A percentile compares a stretch with the other conserved stretches of the same genome.
These are phyloP conservation scores for Tautogolabrus adspersus DNA, from an alignment of 2,113 vertebrate genomes.

Conservation along the genomic window DNA sequence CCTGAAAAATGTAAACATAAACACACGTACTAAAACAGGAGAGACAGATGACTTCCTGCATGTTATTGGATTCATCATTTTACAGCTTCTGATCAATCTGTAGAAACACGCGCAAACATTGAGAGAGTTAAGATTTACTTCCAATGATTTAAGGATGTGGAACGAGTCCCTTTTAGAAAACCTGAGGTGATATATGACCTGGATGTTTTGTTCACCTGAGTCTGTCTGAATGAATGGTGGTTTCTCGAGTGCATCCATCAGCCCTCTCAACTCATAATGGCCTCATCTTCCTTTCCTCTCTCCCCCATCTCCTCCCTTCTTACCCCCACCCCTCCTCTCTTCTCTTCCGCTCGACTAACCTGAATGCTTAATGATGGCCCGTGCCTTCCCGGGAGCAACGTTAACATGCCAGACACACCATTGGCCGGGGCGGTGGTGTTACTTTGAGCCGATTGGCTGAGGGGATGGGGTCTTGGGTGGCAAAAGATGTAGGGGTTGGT, in stretches of 20 bases:
- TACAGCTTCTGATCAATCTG: constrained; percentile 1
- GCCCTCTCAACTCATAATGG: constrained; percentile 72
- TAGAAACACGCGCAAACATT: not conserved
- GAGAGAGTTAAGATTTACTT: not conserved
- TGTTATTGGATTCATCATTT: constrained; percentile 7
- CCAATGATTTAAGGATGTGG: constrained; percentile 1
- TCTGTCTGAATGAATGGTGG: constrained; percentile 47
- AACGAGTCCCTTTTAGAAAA: constrained; percentile 16
- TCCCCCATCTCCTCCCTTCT: constrained; percentile 22
- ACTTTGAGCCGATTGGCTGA: constrained; percentile 65
- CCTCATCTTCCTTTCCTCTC: constrained; percentile 43
- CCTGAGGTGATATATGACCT: constrained; percentile 22
- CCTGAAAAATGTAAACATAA: not conserved
- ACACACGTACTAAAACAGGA: not conserved
- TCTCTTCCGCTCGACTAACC: constrained; percentile 75
- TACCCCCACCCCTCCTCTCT: constrained; percentile 20
- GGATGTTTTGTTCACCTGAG: constrained; percentile 61
- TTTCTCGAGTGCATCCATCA: constrained; percentile 68
- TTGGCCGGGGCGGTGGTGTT: constrained; percentile 69
- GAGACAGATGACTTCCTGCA: not conserved
- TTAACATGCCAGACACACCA: constrained; percentile 72
- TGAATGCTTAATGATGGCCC: constrained; percentile 78
- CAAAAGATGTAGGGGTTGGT: constrained; percentile 61
- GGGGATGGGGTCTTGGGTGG: constrained; percentile 54
- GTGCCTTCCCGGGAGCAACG: constrained; percentile 73